Conservation (phyloP, 1,140 invertebrate genomes). For the Nilaparvata lugens region DNA sequence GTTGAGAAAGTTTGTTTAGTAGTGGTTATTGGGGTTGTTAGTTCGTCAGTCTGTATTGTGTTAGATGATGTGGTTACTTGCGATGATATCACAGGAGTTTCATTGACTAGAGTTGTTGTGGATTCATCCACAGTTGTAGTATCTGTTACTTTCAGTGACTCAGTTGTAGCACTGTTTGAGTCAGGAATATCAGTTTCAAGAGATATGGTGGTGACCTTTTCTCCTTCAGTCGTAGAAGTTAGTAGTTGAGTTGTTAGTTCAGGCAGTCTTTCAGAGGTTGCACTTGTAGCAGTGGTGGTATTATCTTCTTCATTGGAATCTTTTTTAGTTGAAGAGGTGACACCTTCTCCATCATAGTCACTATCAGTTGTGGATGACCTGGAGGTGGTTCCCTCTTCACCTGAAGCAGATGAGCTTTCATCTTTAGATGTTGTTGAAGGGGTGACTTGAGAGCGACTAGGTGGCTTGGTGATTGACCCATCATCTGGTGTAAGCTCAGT, state of each 20-base stretch:
- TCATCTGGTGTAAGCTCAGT: not conserved
- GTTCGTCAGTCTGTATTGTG: no score
- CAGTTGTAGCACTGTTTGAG: conserved; percentile 25
- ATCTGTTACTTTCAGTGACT: conserved; percentile 28
- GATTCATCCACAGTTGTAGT: conserved; percentile 25
- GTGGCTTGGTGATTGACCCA: not conserved
- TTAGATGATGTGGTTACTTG: not conserved
- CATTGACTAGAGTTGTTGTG: no score
- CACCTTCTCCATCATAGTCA: not conserved
- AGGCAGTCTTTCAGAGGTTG: not conserved
- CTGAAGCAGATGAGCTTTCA: no score
- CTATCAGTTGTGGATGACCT: not conserved
- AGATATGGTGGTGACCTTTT: not conserved
- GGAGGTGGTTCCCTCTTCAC: no score
- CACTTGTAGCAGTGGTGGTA: not conserved
- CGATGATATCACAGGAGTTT: not conserved
- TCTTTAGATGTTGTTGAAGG: no score
- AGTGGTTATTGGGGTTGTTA: no score
- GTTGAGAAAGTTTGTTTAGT: conserved; percentile 18
- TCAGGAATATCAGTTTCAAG: not conserved
- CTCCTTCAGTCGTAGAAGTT: not conserved
- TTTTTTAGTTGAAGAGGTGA: not conserved
- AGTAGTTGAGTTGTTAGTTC: conserved; percentile 5
- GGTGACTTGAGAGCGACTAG: not conserved
- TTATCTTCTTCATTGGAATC: not conserved